Base-by-base conservation (phyloP, 2,888 invertebrate species). In the Xanthia togata region DNA sequence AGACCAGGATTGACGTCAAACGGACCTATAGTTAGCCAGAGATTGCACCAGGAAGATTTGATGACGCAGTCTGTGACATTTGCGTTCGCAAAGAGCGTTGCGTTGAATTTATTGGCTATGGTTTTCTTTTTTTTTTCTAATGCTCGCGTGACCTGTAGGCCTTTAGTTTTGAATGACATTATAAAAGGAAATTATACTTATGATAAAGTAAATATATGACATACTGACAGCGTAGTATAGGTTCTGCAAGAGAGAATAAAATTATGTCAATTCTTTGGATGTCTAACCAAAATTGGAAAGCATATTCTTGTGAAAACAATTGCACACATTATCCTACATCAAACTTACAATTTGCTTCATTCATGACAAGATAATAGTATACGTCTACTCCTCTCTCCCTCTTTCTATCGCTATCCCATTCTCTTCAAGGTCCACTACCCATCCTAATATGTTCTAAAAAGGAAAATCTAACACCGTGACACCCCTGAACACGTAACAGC, bases 11-110 rank as follows among this genome's bases (percentile, higher is more conserved):
- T 88, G 88, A 88, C 87, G 87, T 88, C 87, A 88, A 79, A 63
- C 72, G 23, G 23, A 6, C 57, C 85, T 88, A 88, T 75, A 76
- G 71, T 77, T 87, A 88, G 88, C 78, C n/a, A 64, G 83, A 77
- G 83, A 87, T 88, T 87, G 85, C 88, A 88, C 88, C 82, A 88
- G 87, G 87, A 88, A 88, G 87, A 85, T 74, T 17, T 47, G 65
- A 70, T 88, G 87, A 88, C 87, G 88, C 82, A 85, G 70, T 53
- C 8, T 23, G 55, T 88, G 87, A 88, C 87, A 88, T 88, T 88
- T 87, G 81, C 70, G 70, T 23, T 23, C 76, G 73, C 75, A 73
- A 38, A 72, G 23, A n/a, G 35, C 62, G 62, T 50, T 12, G 47
- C 70, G 59, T 59, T 77, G 55, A 74, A 77, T 77, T 83, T 84